These are phyloP conservation scores for Apis cerana DNA, from an alignment of 1,140 invertebrate species.

Conservation along the genomic window DNA sequence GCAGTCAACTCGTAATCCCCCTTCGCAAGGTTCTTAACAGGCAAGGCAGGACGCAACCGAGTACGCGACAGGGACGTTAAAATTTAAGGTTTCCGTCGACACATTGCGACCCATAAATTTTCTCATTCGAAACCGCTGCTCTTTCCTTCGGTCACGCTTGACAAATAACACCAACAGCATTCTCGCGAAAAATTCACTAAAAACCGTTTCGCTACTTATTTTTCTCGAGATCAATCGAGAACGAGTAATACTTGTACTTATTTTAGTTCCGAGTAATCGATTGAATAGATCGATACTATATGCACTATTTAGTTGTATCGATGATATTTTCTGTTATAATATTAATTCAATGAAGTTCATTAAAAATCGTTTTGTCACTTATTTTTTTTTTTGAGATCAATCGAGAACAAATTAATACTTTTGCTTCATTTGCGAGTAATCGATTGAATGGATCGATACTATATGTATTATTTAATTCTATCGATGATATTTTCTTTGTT, in stretches of 20 bases:
- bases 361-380: neutral
- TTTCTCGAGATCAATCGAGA: neutral
- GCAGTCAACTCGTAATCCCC: conserved; percentile 49
- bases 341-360: neutral
- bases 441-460: neutral
- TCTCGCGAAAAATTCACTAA: conserved; percentile 8
- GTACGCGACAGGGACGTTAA: conserved; percentile 57
- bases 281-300: neutral
- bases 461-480: neutral
- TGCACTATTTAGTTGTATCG: neutral
- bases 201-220: neutral
- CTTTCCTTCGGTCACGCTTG: conserved; percentile 43
- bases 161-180: conserved; percentile 9
- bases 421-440: neutral
- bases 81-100: conserved; percentile 68
- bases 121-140: conserved; percentile 45
- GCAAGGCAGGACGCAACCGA: conserved; percentile 36
- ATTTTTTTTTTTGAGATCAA: neutral
- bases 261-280: neutral
- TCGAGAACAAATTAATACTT: neutral
- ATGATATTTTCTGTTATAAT: neutral
- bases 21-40: conserved; percentile 54
- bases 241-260: neutral
- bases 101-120: conserved; percentile 65
- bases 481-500: neutral